A percentile compares a stretch with the other conserved stretches of the same genome.
Conservation (phyloP, 2,113 vertebrate genomes). For the Thunnus thynnus region DNA sequence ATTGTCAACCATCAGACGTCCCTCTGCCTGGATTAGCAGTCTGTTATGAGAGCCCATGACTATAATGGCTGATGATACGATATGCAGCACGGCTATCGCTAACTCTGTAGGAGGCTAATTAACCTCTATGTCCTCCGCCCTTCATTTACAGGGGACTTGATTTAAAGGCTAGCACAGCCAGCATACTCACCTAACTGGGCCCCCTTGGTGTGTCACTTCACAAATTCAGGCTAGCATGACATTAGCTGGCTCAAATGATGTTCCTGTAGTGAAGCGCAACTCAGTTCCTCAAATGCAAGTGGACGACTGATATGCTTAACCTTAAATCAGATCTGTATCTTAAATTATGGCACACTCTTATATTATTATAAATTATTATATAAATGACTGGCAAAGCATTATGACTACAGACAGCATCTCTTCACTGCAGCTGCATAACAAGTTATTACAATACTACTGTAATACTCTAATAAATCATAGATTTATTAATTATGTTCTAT, state of each 20-base stretch:
- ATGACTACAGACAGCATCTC: no score
- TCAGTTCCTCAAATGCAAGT: not conserved
- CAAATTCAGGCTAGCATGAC: not conserved
- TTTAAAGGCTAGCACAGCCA: slow-evolving; percentile 30
- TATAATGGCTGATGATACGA: slow-evolving; percentile 70
- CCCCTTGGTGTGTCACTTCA: not conserved
- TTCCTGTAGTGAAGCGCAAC: not conserved
- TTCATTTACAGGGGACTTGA: slow-evolving; percentile 39
- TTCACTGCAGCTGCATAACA: no score
- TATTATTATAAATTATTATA: not conserved
- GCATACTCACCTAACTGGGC: not conserved
- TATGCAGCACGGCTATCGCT: slow-evolving; percentile 55
- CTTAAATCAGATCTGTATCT: no score
- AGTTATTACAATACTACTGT: no score
- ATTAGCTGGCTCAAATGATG: not conserved
- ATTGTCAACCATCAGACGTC: slow-evolving; percentile 70
- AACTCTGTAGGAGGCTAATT: slow-evolving; percentile 64
- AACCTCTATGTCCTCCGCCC: slow-evolving; percentile 64
- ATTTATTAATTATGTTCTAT: no score
- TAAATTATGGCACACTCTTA: not conserved
- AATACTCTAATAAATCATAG: no score
- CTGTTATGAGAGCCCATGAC: slow-evolving; percentile 61
- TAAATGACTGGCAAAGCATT: no score
- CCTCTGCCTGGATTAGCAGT: slow-evolving; percentile 66
- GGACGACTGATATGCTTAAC: not conserved